Evolutionary conservation across 2,888 invertebrate species (phyloP), one percentile per base, ranked within the genome.

Genomic region (Stegana nigrithorax): DNA sequence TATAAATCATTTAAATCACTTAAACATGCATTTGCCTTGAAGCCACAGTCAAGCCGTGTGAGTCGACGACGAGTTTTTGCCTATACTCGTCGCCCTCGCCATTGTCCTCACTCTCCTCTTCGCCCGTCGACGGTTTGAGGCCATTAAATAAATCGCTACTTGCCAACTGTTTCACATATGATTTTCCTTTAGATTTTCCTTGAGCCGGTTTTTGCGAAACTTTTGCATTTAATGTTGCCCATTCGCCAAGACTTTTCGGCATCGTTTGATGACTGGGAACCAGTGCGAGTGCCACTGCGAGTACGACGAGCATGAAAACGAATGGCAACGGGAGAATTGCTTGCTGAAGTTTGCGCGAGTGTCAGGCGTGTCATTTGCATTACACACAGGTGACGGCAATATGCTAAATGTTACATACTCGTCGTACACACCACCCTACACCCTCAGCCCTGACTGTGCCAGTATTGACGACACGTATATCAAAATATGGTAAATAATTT

Each of bases 1-100:
- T 81, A 85, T 85, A 85, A 84, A 85, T 85, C 84, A 85, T 82
- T 73, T 83, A 85, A 85, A 85, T 85, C 85, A 84, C 85, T 84
- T 81, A 75, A 83, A 81, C 83, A 83, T 82, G 83, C 81, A 84
- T 79, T 73, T 75, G 74, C 66, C 44, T 47, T n/a, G 50, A 67
- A 69, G 67, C 42, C 21, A n/a, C 19, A 14, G n/a, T 12, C 50
- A 25, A n/a, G 14, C 29, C 58, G 25, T 27, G 14, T n/a, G 45
- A 29, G 6, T n/a, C 36, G 26, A 36, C 14, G 39, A 14, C 36
- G 19, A 23, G n/a, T 53, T 59, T 25, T 51, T 23, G 53, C 44
- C 50, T 53, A 17, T 56, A 19, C 57, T n/a, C 23, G 27, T 8
- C 19, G 23, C 23, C 27, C 36, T 51, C 36, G 47, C 57, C 57